phyloP scores from a whole-genome alignment of 2,888 invertebrate genomes.

The Drosophila merina region DNA sequence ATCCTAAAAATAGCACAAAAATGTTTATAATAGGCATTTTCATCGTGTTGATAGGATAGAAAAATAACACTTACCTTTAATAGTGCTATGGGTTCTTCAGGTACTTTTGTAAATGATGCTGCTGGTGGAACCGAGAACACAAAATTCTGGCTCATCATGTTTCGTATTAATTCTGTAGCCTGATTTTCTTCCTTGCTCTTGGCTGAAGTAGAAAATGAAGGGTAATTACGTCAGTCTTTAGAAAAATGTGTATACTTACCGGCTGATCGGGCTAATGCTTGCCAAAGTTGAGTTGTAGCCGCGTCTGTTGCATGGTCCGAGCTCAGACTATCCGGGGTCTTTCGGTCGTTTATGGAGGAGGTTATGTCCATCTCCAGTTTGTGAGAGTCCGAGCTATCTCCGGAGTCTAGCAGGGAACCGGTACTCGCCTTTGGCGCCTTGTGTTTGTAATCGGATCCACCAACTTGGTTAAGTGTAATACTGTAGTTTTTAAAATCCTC shows the following conservation, averaged over 20 bases:
- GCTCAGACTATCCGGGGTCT: constrained; percentile 81
- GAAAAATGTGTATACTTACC: constrained; percentile 64
- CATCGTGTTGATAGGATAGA: no score
- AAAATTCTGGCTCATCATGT: constrained; percentile 91
- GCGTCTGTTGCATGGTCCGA: constrained; percentile 84
- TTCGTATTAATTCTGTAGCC: constrained; percentile 90
- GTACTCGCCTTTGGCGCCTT: constrained; percentile 44
- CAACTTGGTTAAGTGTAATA: constrained; percentile 69
- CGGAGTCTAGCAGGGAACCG: constrained; percentile 83
- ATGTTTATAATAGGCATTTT: no score
- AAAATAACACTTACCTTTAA: constrained; percentile 73
- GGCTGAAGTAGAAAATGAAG: constrained; percentile 48
- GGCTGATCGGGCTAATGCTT: constrained; percentile 83
- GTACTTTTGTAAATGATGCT: constrained; percentile 76
- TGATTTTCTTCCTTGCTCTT: constrained; percentile 86
- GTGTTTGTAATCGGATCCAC: constrained; percentile 51
- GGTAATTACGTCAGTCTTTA: neutral
- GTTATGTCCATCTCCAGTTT: constrained; percentile 73
- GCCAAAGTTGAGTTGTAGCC: constrained; percentile 84
- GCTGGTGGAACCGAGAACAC: constrained; percentile 87
- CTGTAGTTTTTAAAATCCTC: constrained; percentile 64
- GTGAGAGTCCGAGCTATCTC: constrained; percentile 86
- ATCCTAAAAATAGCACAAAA: constrained; percentile 51
- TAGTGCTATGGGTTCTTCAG: constrained; percentile 83
- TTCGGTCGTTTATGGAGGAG: constrained; percentile 66